phyloP scores from a whole-genome alignment of 1,140 invertebrate species.

The Brachionus angularis region DNA sequence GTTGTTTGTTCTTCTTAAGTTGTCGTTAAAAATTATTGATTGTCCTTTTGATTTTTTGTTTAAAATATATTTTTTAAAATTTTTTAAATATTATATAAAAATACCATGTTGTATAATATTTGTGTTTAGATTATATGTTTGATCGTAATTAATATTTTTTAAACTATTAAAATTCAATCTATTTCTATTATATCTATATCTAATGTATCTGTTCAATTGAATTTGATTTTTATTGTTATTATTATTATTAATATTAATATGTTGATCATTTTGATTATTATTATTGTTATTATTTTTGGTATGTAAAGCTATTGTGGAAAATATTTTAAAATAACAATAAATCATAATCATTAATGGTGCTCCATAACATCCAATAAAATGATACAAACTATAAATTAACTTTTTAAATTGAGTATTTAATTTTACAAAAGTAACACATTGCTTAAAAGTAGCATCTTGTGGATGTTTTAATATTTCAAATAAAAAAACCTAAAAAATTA shows the following conservation, averaged over 20 bases:
- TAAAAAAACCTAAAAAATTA: background rate
- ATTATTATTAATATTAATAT: background rate
- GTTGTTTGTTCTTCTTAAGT: slow-evolving; percentile 2
- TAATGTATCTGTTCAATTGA: background rate
- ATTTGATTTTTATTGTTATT: background rate
- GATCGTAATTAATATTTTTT: too few relatives aligned
- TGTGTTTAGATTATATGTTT: too few relatives aligned
- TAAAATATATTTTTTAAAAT: too few relatives aligned
- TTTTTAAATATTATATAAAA: too few relatives aligned
- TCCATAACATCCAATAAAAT: slow-evolving; percentile 42
- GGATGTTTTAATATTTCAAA: slow-evolving; percentile 35
- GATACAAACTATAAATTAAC: slow-evolving; percentile 25
- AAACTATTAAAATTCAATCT: too few relatives aligned
- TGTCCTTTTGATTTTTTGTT: background rate
- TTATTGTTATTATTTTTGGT: slow-evolving; percentile 3
- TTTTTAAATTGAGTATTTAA: slow-evolving; percentile 36
- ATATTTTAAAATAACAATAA: slow-evolving; percentile 42
- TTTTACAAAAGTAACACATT: slow-evolving; percentile 38
- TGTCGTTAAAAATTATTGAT: background rate
- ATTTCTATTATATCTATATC: too few relatives aligned
- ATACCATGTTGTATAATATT: too few relatives aligned
- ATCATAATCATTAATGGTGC: slow-evolving; percentile 41
- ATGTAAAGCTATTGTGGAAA: slow-evolving; percentile 22
- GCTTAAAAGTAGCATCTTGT: slow-evolving; percentile 25
- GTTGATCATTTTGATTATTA: background rate